phyloP scores from a whole-genome alignment of 2,113 vertebrate genomes.

The Reinhardtius hippoglossoides region DNA sequence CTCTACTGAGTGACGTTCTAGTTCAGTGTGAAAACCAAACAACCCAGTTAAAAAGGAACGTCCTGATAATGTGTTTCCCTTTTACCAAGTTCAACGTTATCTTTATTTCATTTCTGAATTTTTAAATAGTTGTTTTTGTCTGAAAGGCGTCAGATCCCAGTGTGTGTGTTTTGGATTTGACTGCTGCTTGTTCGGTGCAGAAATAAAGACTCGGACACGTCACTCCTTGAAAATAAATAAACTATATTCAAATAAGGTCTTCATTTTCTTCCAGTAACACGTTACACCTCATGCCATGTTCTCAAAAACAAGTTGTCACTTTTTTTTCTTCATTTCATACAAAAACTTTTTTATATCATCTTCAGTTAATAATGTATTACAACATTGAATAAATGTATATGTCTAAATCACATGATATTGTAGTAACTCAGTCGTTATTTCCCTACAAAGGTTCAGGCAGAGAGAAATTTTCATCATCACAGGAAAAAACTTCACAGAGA shows the following conservation, averaged over 20 bases:
- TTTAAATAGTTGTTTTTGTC: not conserved
- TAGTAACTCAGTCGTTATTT: slow-evolving; percentile 72
- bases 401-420: slow-evolving; percentile 72
- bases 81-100: not conserved
- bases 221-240: slow-evolving; percentile 82
- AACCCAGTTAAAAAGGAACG: no score
- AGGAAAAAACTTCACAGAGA: slow-evolving; percentile 73
- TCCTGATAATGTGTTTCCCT: not conserved
- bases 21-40: no score
- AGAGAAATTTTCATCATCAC: slow-evolving; percentile 75
- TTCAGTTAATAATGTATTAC: slow-evolving; percentile 76
- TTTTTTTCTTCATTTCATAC: slow-evolving; percentile 63
- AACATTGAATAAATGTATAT: slow-evolving; percentile 76
- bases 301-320: slow-evolving; percentile 65
- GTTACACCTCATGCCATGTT: slow-evolving; percentile 82
- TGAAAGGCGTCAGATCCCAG: no score
- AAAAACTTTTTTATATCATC: slow-evolving; percentile 67
- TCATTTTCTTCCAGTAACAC: slow-evolving; percentile 76
- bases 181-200: not conserved
- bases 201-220: slow-evolving; percentile 72
- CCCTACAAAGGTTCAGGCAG: slow-evolving; percentile 80
- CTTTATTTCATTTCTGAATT: not conserved
- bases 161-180: not conserved
- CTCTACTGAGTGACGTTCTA: no score
- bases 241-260: slow-evolving; percentile 84